These are phyloP conservation scores for Prionailurus viverrinus DNA, from an alignment of 2,113 vertebrate genomes.

Conservation along the genomic window DNA sequence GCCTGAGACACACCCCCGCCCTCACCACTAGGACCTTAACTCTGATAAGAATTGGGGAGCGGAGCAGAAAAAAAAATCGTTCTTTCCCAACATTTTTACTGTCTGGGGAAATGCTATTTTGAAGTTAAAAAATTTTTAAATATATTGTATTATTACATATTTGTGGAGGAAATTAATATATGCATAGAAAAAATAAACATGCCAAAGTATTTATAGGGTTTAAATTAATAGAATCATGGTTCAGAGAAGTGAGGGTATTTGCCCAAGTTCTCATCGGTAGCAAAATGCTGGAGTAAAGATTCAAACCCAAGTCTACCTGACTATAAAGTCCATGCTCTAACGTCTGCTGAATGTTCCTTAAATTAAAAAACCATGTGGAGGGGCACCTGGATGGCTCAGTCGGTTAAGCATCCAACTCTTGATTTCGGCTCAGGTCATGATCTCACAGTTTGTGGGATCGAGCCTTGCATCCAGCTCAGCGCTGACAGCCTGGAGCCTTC, in stretches of 20 bases:
- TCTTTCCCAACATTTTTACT: constrained; percentile 33
- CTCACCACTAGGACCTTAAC: not conserved
- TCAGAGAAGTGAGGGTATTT: constrained; percentile 24
- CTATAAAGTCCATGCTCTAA: not conserved
- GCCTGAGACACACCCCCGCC: not conserved
- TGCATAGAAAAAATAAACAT: constrained; percentile 47
- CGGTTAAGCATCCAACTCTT: too few species aligned
- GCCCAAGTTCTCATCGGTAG: not conserved
- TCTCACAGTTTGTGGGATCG: too few species aligned
- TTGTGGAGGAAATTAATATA: not conserved
- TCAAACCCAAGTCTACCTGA: not conserved
- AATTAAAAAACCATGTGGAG: not conserved
- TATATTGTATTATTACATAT: not conserved
- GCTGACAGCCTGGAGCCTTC: too few species aligned
- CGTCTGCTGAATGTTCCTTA: not conserved
- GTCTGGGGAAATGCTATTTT: not conserved
- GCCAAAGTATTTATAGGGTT: constrained; percentile 49
- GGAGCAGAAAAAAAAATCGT: not conserved
- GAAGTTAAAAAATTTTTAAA: not conserved
- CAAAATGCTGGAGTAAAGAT: not conserved
- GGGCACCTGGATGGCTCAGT: too few species aligned
- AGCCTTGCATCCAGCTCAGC: too few species aligned
- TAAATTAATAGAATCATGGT: not conserved
- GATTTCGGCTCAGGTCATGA: too few species aligned
- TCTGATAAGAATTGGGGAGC: not conserved